A percentile compares a stretch with the other conserved stretches of the same genome.
phyloP scores from a whole-genome alignment of 2,888 invertebrate genomes.

The Andrena flavipes region DNA sequence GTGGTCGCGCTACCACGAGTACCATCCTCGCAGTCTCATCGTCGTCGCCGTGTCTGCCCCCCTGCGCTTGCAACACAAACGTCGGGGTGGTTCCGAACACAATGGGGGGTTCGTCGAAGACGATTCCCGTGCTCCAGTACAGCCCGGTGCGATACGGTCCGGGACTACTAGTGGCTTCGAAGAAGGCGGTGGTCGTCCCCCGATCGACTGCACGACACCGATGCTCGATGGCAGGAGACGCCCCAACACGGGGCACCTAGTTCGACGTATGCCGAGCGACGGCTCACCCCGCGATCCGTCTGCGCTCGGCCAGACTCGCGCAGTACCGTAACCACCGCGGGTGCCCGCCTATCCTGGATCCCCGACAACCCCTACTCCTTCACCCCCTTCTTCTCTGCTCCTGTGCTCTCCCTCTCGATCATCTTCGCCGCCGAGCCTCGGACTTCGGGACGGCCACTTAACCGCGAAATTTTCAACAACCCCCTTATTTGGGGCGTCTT shows the following conservation, averaged over 20 bases:
- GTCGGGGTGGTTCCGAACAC: not conserved
- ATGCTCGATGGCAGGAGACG: slow-evolving; percentile 81
- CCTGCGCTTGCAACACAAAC: slow-evolving; percentile 42
- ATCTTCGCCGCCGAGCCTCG: not conserved
- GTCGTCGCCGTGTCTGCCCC: slow-evolving; percentile 62
- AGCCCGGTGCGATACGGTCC: slow-evolving; percentile 42
- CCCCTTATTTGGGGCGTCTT: not conserved
- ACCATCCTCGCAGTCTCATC: slow-evolving; percentile 73
- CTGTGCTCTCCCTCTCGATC: slow-evolving; percentile 6
- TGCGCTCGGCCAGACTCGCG: slow-evolving; percentile 79
- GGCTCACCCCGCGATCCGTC: slow-evolving; percentile 79
- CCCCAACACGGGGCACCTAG: slow-evolving; percentile 82
- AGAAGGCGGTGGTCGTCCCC: slow-evolving; percentile 75
- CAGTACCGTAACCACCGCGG: slow-evolving; percentile 78
- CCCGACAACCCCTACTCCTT: slow-evolving; percentile 40
- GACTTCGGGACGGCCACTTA: slow-evolving; percentile 35
- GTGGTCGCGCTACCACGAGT: slow-evolving; percentile 73
- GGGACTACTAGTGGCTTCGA: slow-evolving; percentile 53
- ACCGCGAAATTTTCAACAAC: slow-evolving; percentile 59
- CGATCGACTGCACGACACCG: slow-evolving; percentile 79
- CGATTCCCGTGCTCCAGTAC: slow-evolving; percentile 10
- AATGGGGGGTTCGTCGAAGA: not conserved
- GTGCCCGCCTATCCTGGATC: slow-evolving; percentile 34
- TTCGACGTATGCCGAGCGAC: slow-evolving; percentile 82
- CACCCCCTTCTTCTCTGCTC: slow-evolving; percentile 24